Evolutionary conservation across 2,797 vertebrate genomes (phyloP).

Genomic region (Neosalanx taihuensis): DNA sequence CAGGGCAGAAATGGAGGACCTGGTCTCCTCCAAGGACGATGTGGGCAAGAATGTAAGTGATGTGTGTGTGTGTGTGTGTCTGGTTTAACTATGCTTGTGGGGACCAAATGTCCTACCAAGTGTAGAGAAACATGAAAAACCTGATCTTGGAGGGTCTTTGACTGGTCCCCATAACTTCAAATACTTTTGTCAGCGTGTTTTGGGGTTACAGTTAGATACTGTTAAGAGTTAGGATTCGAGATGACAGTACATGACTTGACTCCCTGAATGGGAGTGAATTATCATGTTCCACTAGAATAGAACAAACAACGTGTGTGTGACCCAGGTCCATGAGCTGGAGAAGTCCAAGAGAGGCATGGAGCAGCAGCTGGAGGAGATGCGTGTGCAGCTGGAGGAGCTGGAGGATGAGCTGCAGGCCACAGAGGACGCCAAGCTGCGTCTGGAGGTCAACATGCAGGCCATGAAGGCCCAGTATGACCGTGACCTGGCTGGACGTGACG

Average conservation of each 20-base stretch:
- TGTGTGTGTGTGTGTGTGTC: constrained; percentile 1
- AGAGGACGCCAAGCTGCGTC: constrained; percentile 83
- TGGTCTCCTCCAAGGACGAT: constrained; percentile 96
- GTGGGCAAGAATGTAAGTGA: constrained; percentile 91
- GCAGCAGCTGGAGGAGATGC: constrained; percentile 89
- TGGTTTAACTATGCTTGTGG: background rate
- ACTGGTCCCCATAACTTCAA: background rate
- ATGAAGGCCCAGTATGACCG: constrained; percentile 87
- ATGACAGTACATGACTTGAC: too few species aligned
- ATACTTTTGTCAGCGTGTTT: too few species aligned
- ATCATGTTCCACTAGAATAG: too few species aligned
- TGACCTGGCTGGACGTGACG: constrained; percentile 85
- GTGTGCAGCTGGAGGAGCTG: constrained; percentile 84
- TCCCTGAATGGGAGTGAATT: too few species aligned
- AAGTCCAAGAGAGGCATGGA: constrained; percentile 88
- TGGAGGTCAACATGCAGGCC: constrained; percentile 89
- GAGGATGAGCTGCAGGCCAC: constrained; percentile 88
- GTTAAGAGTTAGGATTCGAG: too few species aligned
- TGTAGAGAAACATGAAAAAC: background rate
- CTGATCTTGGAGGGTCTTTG: background rate
- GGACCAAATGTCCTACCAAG: background rate
- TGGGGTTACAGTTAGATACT: too few species aligned
- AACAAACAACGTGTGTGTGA: background rate
- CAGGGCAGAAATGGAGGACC: constrained; percentile 93
- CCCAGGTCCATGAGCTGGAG: constrained; percentile 93